phyloP scores from a whole-genome alignment of 2,113 vertebrate species.

The Petroica traversi region DNA sequence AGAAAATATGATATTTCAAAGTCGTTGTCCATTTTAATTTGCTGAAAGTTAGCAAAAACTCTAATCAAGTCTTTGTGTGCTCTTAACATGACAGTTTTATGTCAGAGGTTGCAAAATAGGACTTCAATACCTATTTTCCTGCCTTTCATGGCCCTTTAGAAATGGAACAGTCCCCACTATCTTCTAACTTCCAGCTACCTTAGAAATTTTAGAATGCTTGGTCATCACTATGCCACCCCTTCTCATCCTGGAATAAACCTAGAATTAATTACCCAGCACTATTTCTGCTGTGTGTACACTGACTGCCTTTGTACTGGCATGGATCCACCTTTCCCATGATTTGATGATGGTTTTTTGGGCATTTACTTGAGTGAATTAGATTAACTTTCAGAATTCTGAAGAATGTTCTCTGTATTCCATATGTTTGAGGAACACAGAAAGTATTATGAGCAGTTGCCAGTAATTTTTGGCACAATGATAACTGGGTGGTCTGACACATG shows the following conservation, averaged over 20 bases:
- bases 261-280: neutral
- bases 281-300: neutral
- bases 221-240: neutral
- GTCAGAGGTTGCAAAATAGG: neutral
- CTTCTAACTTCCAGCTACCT: neutral
- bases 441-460: neutral
- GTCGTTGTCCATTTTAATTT: neutral
- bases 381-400: neutral
- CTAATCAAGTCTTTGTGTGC: neutral
- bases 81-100: neutral
- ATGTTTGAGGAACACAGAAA: neutral
- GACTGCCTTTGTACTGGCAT: neutral
- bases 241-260: neutral
- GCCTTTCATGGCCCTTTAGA: neutral
- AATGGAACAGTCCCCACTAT: neutral
- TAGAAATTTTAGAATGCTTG: neutral
- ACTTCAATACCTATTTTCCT: neutral
- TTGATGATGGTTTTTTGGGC: neutral
- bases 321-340: neutral
- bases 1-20: neutral
- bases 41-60: neutral
- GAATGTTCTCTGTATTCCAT: neutral
- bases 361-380: neutral
- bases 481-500: neutral
- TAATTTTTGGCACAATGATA: neutral